Base-by-base conservation (phyloP, 2,797 vertebrate genomes). In the Chanos chanos region DNA sequence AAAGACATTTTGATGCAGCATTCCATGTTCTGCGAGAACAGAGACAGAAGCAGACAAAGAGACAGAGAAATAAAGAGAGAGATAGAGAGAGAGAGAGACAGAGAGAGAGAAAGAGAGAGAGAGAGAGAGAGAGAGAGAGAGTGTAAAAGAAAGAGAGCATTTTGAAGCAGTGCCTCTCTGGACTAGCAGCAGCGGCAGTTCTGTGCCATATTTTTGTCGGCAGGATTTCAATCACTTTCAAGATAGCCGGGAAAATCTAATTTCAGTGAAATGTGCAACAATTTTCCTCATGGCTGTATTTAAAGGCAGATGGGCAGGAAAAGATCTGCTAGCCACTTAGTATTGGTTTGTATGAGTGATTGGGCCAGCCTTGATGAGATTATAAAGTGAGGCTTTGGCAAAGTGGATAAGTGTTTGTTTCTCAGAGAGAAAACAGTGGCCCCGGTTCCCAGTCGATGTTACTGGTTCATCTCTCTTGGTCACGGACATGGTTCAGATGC, bases 291-390 rank as follows among this genome's bases (percentile, higher is more conserved):
- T 73, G 76, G 78, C 78, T 82, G 75, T 75, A 77, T 74, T 77
- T 76, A 77, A 77, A 76, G 8, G 76, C 67, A 81, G 76, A 85
- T 80, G 81, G 77, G 77, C 75, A 81, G 81, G 79, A 78, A 81
- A 72, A 74, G 81, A 80, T 80, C 41, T 68, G 82, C 79, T 80
- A 87, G 83, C 83, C 81, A 82, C 81, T 87, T 86, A 89, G 85
- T 86, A 84, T 85, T 83, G 85, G 85, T 82, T 81, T 75, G 77
- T 72, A 87, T 86, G 84, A 87, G 81, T 82, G 83, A 87, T 86
- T 70, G 76, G 78, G 72, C 61, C 68, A 16, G 65, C 70, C 48
- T 70, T 87, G 89, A 87, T 82, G 60, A 71, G 77, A 84, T 86
- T 85, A 86, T 70, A 82, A 73, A 77, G 79, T 80, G 73, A 81